Evolutionary conservation across 2,113 vertebrate genomes (phyloP).

Genomic region (Syngnathus typhle): DNA sequence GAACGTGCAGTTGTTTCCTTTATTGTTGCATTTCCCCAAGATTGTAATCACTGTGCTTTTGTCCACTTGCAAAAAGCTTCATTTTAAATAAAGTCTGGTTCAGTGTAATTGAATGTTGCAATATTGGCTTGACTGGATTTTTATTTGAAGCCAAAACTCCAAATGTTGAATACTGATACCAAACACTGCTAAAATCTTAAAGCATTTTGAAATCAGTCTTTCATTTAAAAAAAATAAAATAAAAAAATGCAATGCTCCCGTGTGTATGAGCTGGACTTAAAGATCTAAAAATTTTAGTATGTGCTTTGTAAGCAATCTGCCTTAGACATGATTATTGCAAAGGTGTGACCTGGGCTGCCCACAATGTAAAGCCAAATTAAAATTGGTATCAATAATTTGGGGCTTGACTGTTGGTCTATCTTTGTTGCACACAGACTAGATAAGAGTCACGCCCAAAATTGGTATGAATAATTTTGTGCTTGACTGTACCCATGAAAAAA

Average conservation of each 20-base stretch:
- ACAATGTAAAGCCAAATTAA: not conserved
- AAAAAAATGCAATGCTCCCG: too few species aligned
- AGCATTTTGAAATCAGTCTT: too few species aligned
- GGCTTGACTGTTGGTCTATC: not conserved
- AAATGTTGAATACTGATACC: too few species aligned
- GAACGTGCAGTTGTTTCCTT: not conserved
- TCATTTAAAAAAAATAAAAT: too few species aligned
- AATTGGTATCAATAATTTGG: too few species aligned
- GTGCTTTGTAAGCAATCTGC: not conserved
- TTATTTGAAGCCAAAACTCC: not conserved
- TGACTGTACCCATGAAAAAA: not conserved
- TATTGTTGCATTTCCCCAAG: slow-evolving; percentile 6
- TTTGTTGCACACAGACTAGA: too few species aligned
- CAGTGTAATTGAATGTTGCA: not conserved
- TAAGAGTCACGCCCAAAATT: not conserved
- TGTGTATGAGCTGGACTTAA: too few species aligned
- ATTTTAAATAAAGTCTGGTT: not conserved
- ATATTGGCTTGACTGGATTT: not conserved
- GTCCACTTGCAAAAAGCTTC: not conserved
- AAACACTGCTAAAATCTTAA: too few species aligned
- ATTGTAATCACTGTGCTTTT: not conserved
- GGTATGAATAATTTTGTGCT: too few species aligned
- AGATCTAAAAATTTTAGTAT: not conserved
- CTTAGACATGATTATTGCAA: not conserved
- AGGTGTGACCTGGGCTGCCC: not conserved